Conservation (phyloP, 2,113 vertebrate genomes). For the Pardalotus punctatus region DNA sequence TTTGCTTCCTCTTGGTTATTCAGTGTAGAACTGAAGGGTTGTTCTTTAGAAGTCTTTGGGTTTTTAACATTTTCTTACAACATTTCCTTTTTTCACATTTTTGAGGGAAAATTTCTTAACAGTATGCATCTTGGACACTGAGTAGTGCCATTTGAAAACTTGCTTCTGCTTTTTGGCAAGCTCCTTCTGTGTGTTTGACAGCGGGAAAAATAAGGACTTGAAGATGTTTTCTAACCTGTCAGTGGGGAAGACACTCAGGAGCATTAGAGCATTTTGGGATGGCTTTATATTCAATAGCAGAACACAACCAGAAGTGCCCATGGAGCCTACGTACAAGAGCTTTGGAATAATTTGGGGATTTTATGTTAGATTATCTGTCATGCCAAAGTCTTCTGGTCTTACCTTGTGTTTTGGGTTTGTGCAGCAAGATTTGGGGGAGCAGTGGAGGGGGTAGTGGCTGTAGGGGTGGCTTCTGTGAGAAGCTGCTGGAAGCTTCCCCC, state of each 20-base stretch:
- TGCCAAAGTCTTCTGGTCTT: not conserved
- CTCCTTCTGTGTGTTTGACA: not conserved
- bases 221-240: not conserved
- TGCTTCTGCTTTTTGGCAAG: not conserved
- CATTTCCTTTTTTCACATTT: not conserved
- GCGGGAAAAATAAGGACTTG: not conserved
- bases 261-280: not conserved
- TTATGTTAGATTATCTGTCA: not conserved
- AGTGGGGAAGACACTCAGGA: not conserved
- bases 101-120: not conserved
- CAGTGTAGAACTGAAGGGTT: not conserved
- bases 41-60: not conserved
- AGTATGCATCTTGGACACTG: not conserved
- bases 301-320: not conserved
- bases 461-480: not conserved
- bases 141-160: not conserved
- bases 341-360: not conserved
- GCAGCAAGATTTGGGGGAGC: not conserved
- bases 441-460: too few species aligned
- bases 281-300: not conserved
- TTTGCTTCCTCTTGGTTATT: not conserved
- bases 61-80: not conserved
- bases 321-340: not conserved
- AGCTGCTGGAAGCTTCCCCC: not conserved
- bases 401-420: not conserved